phyloP scores from a whole-genome alignment of 2,888 invertebrate species.

The Nowickia ferox region DNA sequence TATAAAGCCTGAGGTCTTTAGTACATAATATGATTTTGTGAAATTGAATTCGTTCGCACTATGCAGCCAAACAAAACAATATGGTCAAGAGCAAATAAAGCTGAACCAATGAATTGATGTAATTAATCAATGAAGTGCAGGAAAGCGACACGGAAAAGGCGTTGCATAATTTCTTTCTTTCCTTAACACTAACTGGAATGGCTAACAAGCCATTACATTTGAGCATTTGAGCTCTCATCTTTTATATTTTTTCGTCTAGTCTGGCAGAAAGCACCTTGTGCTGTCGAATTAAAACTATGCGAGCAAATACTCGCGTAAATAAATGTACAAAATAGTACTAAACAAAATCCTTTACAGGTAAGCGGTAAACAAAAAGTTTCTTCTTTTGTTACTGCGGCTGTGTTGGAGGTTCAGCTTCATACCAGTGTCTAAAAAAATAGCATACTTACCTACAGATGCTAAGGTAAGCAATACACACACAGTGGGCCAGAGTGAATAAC shows the following conservation, averaged over 20 bases:
- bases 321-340: not conserved
- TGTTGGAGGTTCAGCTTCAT: conserved; percentile 59
- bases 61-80: conserved; percentile 58
- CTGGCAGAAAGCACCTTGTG: conserved; percentile 1
- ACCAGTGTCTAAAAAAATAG: not conserved
- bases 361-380: not conserved
- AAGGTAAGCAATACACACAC: not conserved
- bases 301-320: not conserved
- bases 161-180: conserved; percentile 62
- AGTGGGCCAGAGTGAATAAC: not conserved
- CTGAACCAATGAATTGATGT: conserved; percentile 70
- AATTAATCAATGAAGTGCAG: conserved; percentile 68
- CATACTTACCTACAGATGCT: not conserved
- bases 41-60: conserved; percentile 69
- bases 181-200: conserved; percentile 51
- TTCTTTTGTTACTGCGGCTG: conserved; percentile 28
- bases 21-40: conserved; percentile 46
- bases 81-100: conserved; percentile 60
- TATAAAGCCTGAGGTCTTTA: conserved; percentile 3
- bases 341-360: conserved; percentile 54
- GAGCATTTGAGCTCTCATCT: not conserved
- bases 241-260: not conserved
- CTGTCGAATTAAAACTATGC: not conserved
- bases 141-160: conserved; percentile 71
- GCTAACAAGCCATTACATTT: not conserved